Conservation (phyloP, 1,140 invertebrate genomes). For the Drosophila eugracilis region DNA sequence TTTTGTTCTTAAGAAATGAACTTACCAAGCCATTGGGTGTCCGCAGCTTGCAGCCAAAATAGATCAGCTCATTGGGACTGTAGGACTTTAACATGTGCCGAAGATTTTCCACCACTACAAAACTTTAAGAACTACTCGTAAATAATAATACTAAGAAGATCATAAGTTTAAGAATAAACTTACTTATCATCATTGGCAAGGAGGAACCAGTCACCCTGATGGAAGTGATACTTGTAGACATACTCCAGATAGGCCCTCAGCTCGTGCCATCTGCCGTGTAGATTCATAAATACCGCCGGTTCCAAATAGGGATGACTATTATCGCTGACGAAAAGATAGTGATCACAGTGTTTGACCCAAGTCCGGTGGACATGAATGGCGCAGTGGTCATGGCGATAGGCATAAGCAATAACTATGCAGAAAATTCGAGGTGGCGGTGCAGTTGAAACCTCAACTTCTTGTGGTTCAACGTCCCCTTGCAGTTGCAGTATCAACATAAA, state of each 20-base stretch:
- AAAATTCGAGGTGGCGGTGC: slow-evolving; percentile 36
- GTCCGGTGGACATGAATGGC: slow-evolving; percentile 56
- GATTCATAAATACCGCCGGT: slow-evolving; percentile 47
- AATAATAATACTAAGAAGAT: not conserved
- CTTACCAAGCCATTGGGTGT: slow-evolving; percentile 27
- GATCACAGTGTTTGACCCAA: slow-evolving; percentile 63
- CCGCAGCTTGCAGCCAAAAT: slow-evolving; percentile 67
- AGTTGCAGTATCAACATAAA: slow-evolving; percentile 16
- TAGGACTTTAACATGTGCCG: slow-evolving; percentile 49
- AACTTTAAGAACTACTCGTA: slow-evolving; percentile 33
- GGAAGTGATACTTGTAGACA: slow-evolving; percentile 58
- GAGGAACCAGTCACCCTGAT: slow-evolving; percentile 70
- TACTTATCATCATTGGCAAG: slow-evolving; percentile 69
- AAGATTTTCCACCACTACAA: slow-evolving; percentile 69
- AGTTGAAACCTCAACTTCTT: no score
- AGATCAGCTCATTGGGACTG: slow-evolving; percentile 50
- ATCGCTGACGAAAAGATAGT: slow-evolving; percentile 64
- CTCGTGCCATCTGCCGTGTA: slow-evolving; percentile 47
- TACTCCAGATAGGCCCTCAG: slow-evolving; percentile 52
- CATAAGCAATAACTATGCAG: slow-evolving; percentile 61
- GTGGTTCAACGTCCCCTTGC: not conserved
- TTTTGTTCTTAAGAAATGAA: not conserved
- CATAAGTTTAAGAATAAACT: no score
- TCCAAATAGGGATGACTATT: slow-evolving; percentile 51
- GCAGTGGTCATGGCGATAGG: slow-evolving; percentile 13